phyloP scores from a whole-genome alignment of 2,888 invertebrate genomes.

The Ochropacha duplaris region DNA sequence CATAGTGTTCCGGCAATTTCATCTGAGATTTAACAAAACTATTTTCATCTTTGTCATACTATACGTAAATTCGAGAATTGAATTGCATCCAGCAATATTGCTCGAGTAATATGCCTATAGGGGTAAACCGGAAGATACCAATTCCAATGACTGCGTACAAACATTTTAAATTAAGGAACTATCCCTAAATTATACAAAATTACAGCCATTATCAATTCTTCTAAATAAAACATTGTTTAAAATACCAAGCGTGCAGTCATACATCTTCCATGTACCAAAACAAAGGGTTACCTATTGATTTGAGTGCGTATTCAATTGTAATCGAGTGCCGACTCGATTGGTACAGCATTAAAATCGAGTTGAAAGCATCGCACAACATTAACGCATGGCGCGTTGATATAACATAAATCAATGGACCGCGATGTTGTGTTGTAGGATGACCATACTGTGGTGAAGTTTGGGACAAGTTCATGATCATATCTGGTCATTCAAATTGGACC shows the following conservation, averaged over 20 bases:
- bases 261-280: slow-evolving; percentile 2
- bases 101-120: too few species aligned
- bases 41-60: too few species aligned
- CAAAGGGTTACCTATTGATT: slow-evolving; percentile 1
- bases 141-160: not conserved
- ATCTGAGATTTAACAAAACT: too few species aligned
- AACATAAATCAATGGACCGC: slow-evolving; percentile 48
- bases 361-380: slow-evolving; percentile 41
- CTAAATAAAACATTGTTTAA: not conserved
- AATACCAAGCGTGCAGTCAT: not conserved
- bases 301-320: slow-evolving; percentile 9
- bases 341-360: slow-evolving; percentile 22
- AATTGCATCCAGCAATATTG: too few species aligned
- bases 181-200: not conserved
- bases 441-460: slow-evolving; percentile 13
- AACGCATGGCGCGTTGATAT: slow-evolving; percentile 47
- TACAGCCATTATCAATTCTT: not conserved
- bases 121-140: not conserved
- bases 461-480: not conserved
- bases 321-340: slow-evolving; percentile 7
- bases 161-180: not conserved
- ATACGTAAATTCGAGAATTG: too few species aligned
- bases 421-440: slow-evolving; percentile 27
- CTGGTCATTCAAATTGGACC: too few species aligned
- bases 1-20: too few species aligned